Conservation (phyloP, 2,797 vertebrate genomes). For the Okamejei kenojei region DNA sequence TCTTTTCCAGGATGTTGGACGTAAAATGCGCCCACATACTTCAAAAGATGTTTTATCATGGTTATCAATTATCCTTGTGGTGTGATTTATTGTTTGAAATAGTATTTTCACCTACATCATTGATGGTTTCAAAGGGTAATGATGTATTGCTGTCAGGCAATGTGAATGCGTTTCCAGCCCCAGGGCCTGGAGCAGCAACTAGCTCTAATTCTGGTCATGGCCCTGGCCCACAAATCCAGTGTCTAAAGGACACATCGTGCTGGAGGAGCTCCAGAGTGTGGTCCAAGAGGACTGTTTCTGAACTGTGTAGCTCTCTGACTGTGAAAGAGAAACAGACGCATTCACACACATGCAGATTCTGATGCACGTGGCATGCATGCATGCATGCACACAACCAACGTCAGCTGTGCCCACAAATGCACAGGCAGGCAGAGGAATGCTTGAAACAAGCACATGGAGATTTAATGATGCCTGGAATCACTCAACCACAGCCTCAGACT, state of each 20-base stretch:
- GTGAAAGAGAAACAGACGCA: background rate
- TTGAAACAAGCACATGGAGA: too few species aligned
- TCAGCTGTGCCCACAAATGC: background rate
- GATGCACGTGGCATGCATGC: background rate
- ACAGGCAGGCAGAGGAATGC: background rate
- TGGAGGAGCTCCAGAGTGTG: too few species aligned
- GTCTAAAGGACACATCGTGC: too few species aligned
- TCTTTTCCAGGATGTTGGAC: background rate
- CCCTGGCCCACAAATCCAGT: too few species aligned
- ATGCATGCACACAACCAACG: background rate
- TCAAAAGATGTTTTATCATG: background rate
- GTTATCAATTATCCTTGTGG: background rate
- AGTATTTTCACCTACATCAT: too few species aligned
- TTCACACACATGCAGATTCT: background rate
- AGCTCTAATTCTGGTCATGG: too few species aligned
- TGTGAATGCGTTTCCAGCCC: too few species aligned
- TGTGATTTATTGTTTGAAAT: background rate
- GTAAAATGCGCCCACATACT: background rate
- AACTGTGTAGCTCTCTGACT: too few species aligned
- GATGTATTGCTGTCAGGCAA: too few species aligned
- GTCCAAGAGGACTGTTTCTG: too few species aligned
- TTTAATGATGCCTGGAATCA: background rate
- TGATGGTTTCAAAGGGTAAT: too few species aligned
- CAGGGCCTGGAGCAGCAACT: too few species aligned
- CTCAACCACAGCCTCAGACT: background rate